Conservation (phyloP, 2,113 vertebrate genomes). For the Perca schrenkii region DNA sequence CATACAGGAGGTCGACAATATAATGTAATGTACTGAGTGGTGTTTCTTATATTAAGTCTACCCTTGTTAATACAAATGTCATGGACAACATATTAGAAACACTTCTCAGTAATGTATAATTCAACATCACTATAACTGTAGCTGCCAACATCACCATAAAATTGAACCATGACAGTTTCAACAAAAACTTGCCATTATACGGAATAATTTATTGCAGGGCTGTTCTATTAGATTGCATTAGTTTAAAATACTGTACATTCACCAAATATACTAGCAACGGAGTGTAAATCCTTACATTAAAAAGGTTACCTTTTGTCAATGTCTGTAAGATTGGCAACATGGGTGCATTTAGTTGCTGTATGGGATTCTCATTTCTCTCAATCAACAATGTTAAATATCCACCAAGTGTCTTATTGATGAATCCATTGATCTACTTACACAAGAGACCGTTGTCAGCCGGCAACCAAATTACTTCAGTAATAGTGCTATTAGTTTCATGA, state of each 20-base stretch:
- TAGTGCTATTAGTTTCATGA: conserved; percentile 30
- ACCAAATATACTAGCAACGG: background rate
- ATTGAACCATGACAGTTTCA: background rate
- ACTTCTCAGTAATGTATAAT: background rate
- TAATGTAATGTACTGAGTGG: background rate
- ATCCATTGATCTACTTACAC: conserved; percentile 43
- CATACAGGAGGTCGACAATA: background rate
- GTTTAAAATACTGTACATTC: background rate
- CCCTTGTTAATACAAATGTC: background rate
- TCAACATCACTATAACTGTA: background rate
- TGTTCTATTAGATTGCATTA: background rate
- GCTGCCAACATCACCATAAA: background rate
- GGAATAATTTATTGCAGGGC: background rate
- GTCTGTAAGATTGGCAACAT: background rate
- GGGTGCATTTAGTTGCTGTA: conserved; percentile 11
- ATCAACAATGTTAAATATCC: conserved; percentile 40
- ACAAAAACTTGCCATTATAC: background rate
- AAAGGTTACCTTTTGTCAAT: background rate
- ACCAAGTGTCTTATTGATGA: conserved; percentile 46
- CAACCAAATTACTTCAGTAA: conserved; percentile 36
- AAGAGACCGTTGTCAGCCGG: conserved; percentile 38
- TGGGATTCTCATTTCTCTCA: conserved; percentile 33
- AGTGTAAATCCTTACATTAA: background rate
- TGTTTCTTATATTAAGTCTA: background rate
- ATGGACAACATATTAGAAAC: background rate